phyloP scores from a whole-genome alignment of 2,113 vertebrate species.

The Elachura formosa region DNA sequence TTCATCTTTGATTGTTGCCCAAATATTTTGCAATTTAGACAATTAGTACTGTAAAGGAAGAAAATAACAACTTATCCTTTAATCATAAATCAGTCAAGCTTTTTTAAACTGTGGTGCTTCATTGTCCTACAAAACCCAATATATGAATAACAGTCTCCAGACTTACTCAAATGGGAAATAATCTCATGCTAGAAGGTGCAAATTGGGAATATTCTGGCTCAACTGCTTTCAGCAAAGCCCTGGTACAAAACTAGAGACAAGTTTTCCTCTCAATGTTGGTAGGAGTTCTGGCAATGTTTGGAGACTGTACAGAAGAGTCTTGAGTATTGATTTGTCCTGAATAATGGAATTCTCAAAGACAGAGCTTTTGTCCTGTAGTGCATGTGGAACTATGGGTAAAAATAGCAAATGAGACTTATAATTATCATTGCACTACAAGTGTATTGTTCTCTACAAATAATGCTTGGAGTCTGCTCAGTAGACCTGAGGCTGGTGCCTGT shows the following conservation, averaged over 20 bases:
- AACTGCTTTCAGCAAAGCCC: not conserved
- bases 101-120: not conserved
- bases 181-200: not conserved
- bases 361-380: not conserved
- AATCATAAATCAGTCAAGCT: not conserved
- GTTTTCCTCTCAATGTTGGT: not conserved
- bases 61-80: not conserved
- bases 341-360: not conserved
- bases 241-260: not conserved
- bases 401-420: not conserved
- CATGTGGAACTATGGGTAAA: not conserved
- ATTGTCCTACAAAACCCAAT: fast-evolving
- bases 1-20: not conserved
- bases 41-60: not conserved
- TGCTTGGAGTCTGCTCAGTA: not conserved
- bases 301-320: not conserved
- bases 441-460: not conserved
- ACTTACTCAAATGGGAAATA: not conserved
- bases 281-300: not conserved
- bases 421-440: not conserved
- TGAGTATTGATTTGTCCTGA: not conserved
- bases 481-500: not conserved
- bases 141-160: not conserved
- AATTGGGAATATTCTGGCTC: not conserved
- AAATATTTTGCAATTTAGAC: not conserved